Evolutionary conservation across 2,888 invertebrate genomes (phyloP).

Genomic region (Maniola hyperantus): DNA sequence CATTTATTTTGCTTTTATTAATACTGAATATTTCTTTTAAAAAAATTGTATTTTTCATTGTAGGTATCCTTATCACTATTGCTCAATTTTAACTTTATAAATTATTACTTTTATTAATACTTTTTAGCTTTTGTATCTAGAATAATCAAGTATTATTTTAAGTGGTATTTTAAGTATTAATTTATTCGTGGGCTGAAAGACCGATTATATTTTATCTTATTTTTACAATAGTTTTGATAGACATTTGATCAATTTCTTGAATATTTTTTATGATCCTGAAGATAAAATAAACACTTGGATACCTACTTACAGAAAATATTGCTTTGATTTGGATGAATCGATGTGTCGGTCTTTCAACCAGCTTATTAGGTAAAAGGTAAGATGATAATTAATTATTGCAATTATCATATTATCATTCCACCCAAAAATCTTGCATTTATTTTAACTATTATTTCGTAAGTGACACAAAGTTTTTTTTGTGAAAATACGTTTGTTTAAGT

Average conservation of each 20-base stretch:
- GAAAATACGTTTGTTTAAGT: constrained; percentile 65
- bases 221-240: not conserved
- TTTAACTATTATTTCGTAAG: constrained; percentile 61
- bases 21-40: constrained; percentile 21
- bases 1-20: constrained; percentile 65
- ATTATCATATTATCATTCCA: constrained; percentile 54
- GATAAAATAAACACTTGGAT: no score
- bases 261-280: no score
- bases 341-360: constrained; percentile 35
- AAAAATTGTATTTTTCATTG: constrained; percentile 25
- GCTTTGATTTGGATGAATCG: not conserved
- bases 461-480: constrained; percentile 53
- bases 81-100: constrained; percentile 59
- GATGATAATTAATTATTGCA: constrained; percentile 28
- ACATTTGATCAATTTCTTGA: not conserved
- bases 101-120: constrained; percentile 42
- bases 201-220: constrained; percentile 14
- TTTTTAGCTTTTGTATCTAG: constrained; percentile 47
- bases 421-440: constrained; percentile 80
- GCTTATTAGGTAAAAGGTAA: constrained; percentile 21
- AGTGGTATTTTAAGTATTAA: constrained; percentile 49
- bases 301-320: not conserved
- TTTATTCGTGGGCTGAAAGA: constrained; percentile 39
- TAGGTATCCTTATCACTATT: constrained; percentile 50
- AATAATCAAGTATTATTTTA: constrained; percentile 47